A percentile compares a stretch with the other conserved stretches of the same genome.
phyloP scores from a whole-genome alignment of 2,113 vertebrate genomes.

The Cygnus atratus region DNA sequence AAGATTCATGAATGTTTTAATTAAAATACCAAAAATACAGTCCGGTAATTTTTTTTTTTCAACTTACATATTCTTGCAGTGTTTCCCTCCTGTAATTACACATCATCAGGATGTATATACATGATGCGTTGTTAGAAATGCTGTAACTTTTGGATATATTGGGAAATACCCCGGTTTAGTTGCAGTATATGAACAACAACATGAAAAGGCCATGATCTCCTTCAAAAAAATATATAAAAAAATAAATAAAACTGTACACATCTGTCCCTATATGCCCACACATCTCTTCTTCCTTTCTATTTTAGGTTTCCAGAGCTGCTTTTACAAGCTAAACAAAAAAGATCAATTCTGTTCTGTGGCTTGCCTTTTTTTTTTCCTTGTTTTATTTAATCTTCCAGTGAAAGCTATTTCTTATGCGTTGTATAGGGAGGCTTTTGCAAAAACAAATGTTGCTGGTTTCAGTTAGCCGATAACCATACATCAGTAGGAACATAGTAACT shows the following conservation, averaged over 20 bases:
- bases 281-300: neutral
- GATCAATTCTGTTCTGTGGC: neutral
- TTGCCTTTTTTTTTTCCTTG: accelerated
- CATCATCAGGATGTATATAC: neutral
- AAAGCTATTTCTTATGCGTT: neutral
- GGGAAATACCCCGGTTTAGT: neutral
- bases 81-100: neutral
- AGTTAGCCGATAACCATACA: neutral
- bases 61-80: neutral
- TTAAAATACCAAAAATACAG: neutral
- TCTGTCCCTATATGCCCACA: neutral
- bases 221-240: neutral
- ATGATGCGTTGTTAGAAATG: accelerated
- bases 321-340: neutral
- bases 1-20: neutral
- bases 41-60: neutral
- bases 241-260: neutral
- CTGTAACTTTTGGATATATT: neutral
- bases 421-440: neutral
- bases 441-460: neutral
- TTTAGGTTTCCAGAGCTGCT: neutral
- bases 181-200: neutral
- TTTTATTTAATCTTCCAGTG: neutral
- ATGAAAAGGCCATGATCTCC: neutral
- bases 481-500: neutral